Evolutionary conservation across 2,113 vertebrate genomes (phyloP).

Genomic region (Rhipidura dahli): DNA sequence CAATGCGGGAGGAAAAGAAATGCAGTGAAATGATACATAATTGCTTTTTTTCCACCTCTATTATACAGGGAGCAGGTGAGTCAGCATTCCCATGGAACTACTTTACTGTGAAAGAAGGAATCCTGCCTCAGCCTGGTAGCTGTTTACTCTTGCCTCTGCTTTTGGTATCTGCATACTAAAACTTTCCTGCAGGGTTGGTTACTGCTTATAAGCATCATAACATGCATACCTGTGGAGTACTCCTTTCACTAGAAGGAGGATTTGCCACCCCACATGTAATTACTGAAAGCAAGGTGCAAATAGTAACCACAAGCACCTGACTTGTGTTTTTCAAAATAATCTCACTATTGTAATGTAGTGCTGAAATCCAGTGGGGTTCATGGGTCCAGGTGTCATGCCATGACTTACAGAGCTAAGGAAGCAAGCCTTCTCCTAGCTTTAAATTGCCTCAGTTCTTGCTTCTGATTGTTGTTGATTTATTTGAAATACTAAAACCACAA

Average conservation of each 20-base stretch:
- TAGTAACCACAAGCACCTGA: background rate
- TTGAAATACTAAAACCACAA: background rate
- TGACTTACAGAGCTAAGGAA: background rate
- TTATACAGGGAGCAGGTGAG: background rate
- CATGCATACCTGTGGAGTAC: background rate
- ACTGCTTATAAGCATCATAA: background rate
- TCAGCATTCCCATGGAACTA: constrained; percentile 18
- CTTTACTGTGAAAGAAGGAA: background rate
- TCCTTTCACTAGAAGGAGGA: background rate
- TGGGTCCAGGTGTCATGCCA: background rate
- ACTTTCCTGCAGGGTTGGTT: background rate
- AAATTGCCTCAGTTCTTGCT: background rate
- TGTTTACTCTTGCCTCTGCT: background rate
- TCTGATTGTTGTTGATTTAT: background rate
- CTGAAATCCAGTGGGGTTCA: background rate
- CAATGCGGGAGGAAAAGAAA: background rate
- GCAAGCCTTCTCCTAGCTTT: background rate
- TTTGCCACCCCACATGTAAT: background rate
- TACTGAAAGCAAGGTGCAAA: background rate
- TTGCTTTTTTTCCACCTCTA: background rate
- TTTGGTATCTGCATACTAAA: background rate
- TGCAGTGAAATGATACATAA: background rate
- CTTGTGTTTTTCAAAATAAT: background rate
- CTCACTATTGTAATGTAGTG: background rate
- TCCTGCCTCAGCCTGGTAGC: background rate